Percentiles rank a stretch among this genome's conserved stretches.
These are phyloP conservation scores for Harpagifer antarcticus DNA, from an alignment of 2,797 vertebrate species.

Conservation along the genomic window DNA sequence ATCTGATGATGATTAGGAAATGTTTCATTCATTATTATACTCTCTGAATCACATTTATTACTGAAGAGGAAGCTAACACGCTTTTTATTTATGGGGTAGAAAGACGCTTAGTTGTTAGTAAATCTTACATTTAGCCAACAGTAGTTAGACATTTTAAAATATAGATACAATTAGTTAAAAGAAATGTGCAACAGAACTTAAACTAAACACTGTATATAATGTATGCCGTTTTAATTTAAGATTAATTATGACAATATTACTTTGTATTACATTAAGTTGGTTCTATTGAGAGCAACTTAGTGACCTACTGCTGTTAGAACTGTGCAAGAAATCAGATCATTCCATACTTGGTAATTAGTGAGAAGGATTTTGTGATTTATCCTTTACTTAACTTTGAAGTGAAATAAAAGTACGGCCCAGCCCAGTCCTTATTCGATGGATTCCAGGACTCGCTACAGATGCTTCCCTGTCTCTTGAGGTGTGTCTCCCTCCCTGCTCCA, in stretches of 20 bases:
- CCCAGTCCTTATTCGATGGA: constrained; percentile 35
- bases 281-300: background rate
- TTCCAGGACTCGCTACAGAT: constrained; percentile 50
- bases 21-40: constrained; percentile 18
- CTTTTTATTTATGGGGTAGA: background rate
- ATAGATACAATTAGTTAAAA: background rate
- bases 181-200: too few species aligned
- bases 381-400: background rate
- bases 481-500: constrained; percentile 50
- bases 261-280: too few species aligned
- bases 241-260: too few species aligned
- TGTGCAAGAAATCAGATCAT: background rate
- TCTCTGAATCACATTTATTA: background rate
- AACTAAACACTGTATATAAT: background rate
- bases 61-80: background rate
- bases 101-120: background rate
- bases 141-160: background rate
- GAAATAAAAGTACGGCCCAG: constrained; percentile 33
- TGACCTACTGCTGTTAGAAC: background rate
- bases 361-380: background rate
- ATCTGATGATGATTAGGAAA: constrained; percentile 23
- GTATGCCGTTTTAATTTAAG: background rate
- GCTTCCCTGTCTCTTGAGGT: constrained; percentile 63
- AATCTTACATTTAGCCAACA: background rate
- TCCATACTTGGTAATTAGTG: background rate